Evolutionary conservation across 2,113 vertebrate genomes (phyloP), one percentile per base, ranked within the genome.

Genomic region (Butastur rufipennis): DNA sequence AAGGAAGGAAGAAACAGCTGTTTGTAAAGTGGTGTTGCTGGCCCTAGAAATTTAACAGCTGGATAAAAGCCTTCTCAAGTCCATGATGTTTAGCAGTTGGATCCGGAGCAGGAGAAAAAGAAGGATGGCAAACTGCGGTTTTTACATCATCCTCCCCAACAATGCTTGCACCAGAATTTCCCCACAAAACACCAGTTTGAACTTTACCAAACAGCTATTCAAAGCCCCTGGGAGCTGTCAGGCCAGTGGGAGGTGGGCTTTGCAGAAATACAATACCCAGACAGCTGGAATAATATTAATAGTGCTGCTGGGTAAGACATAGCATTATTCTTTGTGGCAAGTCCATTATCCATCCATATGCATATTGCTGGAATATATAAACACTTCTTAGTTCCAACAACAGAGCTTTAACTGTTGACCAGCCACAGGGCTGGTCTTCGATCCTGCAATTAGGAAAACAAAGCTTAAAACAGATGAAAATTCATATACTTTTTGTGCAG

Each of bases 191-290:
- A 90, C 53, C 20, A 84, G 32, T 81, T 77, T 86, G 58, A 90
- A 81, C 48, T 93, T 95, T 48, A 94, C 53, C 48, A 92, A 93
- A 75, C 17, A 92, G 62, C 67, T 73, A 27, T 55, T 85, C 67
- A 88, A 90, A 90, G 50, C 36, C 38, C 34, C 38, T 70, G 91
- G 55, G 82, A 94, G 38, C 38, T 16, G 31, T 94, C 62, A 88
- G 42, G 59, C 59, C 63, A 91, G 75, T 47, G 59, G 89, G 86
- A 93, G 52, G 48, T 94, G 50, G 47, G 42, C 38, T 80, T 67
- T 94, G 59, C 77, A 94, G 83, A 92, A 96, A 92, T 50, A 95
- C 86, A 95, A 86, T 92, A 83, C 80, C 9, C 85, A 90, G 36
- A 70, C 75, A 95, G 63, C 55, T 91, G 86, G 86, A 92, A 81